These are phyloP conservation scores for Drosophila trichaetosa DNA, from an alignment of 2,888 invertebrate species.

Conservation along the genomic window DNA sequence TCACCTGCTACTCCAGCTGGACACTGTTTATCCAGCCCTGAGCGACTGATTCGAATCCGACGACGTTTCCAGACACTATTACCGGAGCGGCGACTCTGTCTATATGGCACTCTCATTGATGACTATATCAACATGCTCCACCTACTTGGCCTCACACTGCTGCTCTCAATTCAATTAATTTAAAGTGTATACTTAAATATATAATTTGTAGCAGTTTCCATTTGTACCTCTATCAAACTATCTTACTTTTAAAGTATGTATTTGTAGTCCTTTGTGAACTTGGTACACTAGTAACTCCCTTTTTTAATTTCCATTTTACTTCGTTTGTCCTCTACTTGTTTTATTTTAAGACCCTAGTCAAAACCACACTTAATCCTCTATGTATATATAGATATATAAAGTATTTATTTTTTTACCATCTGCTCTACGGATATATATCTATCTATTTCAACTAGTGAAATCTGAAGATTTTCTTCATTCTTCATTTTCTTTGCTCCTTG, in stretches of 20 bases:
- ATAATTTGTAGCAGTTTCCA: neutral
- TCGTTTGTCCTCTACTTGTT: neutral
- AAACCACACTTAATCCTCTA: neutral
- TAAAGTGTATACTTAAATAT: slow-evolving; percentile 49
- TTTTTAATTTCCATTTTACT: neutral
- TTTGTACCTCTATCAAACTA: neutral
- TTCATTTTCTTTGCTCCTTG: neutral
- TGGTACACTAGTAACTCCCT: neutral
- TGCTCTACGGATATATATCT: too few species aligned
- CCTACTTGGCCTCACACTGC: slow-evolving; percentile 85
- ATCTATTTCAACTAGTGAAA: neutral
- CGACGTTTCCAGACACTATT: slow-evolving; percentile 77
- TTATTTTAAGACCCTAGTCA: neutral
- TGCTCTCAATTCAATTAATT: slow-evolving; percentile 85
- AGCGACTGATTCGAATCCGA: slow-evolving; percentile 83
- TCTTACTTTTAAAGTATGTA: neutral
- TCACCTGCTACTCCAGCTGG: slow-evolving; percentile 42
- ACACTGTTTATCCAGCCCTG: slow-evolving; percentile 66
- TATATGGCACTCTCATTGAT: slow-evolving; percentile 68
- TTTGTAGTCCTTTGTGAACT: neutral
- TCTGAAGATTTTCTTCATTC: neutral
- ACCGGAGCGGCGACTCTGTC: slow-evolving; percentile 46
- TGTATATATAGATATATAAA: neutral
- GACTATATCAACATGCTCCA: slow-evolving; percentile 80
- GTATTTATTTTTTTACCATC: neutral